Evolutionary conservation across 2,888 invertebrate species (phyloP).

Genomic region (Sarcophaga variegata): DNA sequence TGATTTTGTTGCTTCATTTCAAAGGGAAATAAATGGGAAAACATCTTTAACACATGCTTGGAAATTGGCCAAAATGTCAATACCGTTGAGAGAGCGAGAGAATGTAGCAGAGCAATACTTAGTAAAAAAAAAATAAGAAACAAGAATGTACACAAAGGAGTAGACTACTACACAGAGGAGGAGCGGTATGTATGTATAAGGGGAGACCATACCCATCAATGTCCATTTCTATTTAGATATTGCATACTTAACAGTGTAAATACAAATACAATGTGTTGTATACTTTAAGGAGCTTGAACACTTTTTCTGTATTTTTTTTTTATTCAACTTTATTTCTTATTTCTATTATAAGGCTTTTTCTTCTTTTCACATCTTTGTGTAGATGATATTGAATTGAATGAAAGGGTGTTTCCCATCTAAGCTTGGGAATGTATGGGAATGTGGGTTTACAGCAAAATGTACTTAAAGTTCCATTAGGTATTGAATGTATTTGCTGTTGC

Average conservation of each 20-base stretch:
- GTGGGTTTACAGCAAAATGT: too few relatives aligned
- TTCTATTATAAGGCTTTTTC: constrained; percentile 6
- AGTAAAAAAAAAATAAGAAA: constrained; percentile 11
- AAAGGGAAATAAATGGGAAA: constrained; percentile 41
- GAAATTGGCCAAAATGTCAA: constrained; percentile 80
- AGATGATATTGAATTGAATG: not conserved
- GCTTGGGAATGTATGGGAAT: too few relatives aligned
- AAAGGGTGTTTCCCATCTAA: not conserved
- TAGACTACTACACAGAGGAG: constrained; percentile 5
- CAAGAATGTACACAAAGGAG: not conserved
- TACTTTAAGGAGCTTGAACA: constrained; percentile 39
- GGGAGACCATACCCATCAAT: constrained; percentile 55
- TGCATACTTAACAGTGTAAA: constrained; percentile 42
- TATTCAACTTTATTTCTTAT: too few relatives aligned
- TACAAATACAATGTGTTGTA: constrained; percentile 50
- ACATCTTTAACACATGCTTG: constrained; percentile 73
- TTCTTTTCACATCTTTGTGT: not conserved
- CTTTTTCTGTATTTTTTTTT: constrained; percentile 5
- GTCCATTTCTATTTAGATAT: constrained; percentile 62
- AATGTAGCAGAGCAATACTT: constrained; percentile 42
- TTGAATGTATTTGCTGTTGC: too few relatives aligned
- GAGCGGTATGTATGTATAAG: not conserved
- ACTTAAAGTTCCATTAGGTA: too few relatives aligned
- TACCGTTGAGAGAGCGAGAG: constrained; percentile 73
- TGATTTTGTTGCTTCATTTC: constrained; percentile 15